Evolutionary conservation across 2,113 vertebrate species (phyloP).

Genomic region (Tyrannus savana): DNA sequence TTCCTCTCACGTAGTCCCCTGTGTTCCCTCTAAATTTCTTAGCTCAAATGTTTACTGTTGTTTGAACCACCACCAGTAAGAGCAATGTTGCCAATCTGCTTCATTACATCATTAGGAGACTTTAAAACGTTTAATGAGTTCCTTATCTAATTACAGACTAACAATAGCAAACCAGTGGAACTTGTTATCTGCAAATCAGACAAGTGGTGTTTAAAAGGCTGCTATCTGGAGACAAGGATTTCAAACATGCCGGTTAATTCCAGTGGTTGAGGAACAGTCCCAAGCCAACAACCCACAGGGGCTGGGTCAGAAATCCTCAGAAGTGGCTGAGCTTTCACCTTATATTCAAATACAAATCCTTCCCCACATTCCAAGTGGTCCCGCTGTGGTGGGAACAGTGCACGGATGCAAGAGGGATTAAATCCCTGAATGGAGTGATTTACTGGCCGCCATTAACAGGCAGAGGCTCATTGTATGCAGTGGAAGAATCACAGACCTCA

Average conservation of each 20-base stretch:
- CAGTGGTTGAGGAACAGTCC: neutral
- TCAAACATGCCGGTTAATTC: neutral
- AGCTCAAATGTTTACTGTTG: neutral
- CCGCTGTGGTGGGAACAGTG: neutral
- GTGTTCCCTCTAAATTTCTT: neutral
- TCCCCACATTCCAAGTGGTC: neutral
- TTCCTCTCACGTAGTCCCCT: neutral
- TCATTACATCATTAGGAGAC: neutral
- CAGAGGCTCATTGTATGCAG: neutral
- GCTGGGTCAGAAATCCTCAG: neutral
- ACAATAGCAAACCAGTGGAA: neutral
- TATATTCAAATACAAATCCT: neutral
- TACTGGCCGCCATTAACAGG: neutral
- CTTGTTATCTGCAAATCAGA: conserved; percentile 20
- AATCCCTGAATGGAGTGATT: neutral
- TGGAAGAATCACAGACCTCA: neutral
- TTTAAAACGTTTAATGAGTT: neutral
- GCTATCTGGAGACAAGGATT: neutral
- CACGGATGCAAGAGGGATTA: neutral
- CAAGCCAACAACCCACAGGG: neutral
- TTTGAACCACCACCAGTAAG: neutral
- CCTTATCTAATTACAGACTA: conserved; percentile 3
- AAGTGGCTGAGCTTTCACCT: neutral
- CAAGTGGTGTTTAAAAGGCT: neutral
- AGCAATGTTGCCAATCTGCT: neutral